Base-by-base conservation (phyloP, 2,888 invertebrate genomes). In the Gymnoscelis rufifasciata region DNA sequence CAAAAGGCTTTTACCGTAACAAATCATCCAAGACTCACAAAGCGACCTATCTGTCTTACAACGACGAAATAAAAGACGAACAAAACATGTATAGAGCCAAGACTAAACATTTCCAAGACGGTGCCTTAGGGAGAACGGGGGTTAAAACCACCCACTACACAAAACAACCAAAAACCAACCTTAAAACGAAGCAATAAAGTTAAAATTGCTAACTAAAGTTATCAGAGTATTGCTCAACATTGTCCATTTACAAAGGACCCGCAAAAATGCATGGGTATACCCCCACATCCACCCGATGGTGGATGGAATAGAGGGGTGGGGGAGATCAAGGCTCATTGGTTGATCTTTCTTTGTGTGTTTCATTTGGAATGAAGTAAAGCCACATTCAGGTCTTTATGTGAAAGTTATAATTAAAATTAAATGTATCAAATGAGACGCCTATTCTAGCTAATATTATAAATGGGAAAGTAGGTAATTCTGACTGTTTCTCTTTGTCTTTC, bases 101-200 rank as follows among this genome's bases (percentile, higher is more conserved):
- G 74, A 78, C 83, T 79, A 77, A 81, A 76, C 80, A 76, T 79
- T 80, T 77, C 78, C 83, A 83, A 83, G 84, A 84, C 81, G 77
- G 62, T 72, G 81, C 68, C 69, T 65, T 49, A 59, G 64, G 71
- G 42, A 31, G 66, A 52, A 44, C 52, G 40, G 57, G 64, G 66
- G 63, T 10, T 7, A 6, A 35, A 35, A 6, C 35, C 19, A 35
- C 47, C 19, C 43, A 24, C 38, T 6, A 29, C n/a, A 7, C 14
- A 42, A 43, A 24, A 30, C 43, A 45, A 43, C 43, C 46, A 0
- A 76, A 59, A 64, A 42, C 44, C 13, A 53, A 67, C 63, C 50
- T 55, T 78, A 73, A 4, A 5, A 1, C n/a, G 0, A 19, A 19
- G 19, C 2, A 19, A 19, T 19, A 19, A 5, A 19, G 19, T 5